Conservation (phyloP, 2,888 invertebrate genomes). For the Patella caerulea region DNA sequence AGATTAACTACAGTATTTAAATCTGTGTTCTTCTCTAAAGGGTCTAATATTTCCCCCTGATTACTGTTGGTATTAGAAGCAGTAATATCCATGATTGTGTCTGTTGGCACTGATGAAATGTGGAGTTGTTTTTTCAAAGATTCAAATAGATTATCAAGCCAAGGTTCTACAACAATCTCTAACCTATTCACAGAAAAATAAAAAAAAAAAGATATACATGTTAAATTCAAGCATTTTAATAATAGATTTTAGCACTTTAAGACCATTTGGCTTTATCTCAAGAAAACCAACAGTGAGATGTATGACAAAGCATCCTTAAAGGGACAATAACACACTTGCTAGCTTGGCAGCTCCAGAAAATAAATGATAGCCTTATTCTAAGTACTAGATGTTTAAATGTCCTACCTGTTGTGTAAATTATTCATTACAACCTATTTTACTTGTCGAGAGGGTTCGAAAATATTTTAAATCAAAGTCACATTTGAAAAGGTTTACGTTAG, state of each 20-base stretch:
- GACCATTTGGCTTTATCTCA: no score
- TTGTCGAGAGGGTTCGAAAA: no score
- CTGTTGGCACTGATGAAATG: constrained; percentile 10
- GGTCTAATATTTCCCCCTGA: neutral
- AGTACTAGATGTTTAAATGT: no score
- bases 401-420: no score
- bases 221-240: neutral
- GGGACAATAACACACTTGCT: no score
- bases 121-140: constrained; percentile 60
- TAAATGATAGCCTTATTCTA: no score
- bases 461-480: no score
- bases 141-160: constrained; percentile 73
- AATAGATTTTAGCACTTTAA: neutral
- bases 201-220: neutral
- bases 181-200: constrained; percentile 61
- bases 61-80: neutral
- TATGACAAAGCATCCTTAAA: no score
- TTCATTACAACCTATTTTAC: no score
- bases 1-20: constrained; percentile 2
- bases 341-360: no score
- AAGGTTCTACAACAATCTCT: constrained; percentile 74
- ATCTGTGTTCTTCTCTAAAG: neutral
- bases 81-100: neutral
- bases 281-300: no score
- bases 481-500: no score